Percentiles rank a stretch among this genome's conserved stretches.
Conservation (phyloP, 2,113 vertebrate species). For the Nasalis larvatus region DNA sequence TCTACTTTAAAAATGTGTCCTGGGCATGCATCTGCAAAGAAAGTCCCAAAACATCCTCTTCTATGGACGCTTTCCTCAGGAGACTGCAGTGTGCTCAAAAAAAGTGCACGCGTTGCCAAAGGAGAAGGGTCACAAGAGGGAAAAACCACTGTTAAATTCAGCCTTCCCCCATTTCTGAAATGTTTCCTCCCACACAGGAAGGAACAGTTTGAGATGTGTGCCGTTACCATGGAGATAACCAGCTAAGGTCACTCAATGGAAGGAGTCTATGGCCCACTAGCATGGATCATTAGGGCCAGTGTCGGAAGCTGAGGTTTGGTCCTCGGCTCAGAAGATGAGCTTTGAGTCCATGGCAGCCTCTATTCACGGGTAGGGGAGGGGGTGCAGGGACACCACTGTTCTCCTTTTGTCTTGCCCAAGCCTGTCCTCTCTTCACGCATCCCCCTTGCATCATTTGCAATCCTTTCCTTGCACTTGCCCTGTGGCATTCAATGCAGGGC, state of each 20-base stretch:
- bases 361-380: not conserved
- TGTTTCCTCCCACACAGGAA: conserved; percentile 69
- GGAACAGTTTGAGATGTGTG: conserved; percentile 63
- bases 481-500: not conserved
- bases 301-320: not conserved
- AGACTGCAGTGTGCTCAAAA: conserved; percentile 19
- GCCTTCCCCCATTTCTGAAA: conserved; percentile 30
- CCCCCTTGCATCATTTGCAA: not conserved
- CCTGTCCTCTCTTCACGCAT: not conserved
- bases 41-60: not conserved
- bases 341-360: not conserved
- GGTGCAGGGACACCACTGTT: rapidly evolving
- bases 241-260: conserved; percentile 58
- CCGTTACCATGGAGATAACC: conserved; percentile 67
- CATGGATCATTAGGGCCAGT: not conserved
- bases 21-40: not conserved
- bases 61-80: conserved; percentile 25
- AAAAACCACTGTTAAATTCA: conserved; percentile 25
- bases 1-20: not conserved
- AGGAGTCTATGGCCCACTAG: not conserved
- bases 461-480: not conserved
- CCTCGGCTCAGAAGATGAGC: not conserved
- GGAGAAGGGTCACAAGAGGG: conserved; percentile 61
- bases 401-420: no score
- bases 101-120: conserved; percentile 31